Base-by-base conservation (phyloP, 1,140 invertebrate genomes). In the Ostrea denselamellosa region DNA sequence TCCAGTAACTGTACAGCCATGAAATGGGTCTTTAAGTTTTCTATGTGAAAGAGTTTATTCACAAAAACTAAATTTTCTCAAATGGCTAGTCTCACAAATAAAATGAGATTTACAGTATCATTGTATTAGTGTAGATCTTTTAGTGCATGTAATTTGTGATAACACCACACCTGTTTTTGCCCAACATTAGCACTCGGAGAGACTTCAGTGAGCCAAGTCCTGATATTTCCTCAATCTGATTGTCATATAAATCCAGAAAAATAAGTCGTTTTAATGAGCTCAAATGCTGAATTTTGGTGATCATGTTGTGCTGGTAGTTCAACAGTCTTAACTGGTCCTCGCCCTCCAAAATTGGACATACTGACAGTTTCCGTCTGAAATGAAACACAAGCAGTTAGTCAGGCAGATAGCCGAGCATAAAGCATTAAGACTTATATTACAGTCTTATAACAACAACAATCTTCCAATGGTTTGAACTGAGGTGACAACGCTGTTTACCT, bases 241-340 rank as follows among this genome's bases (percentile, higher is more conserved):
- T 99, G 94, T 98, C 97, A 94, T 98, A 99, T 5, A 99, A 95
- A 94, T 99, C 98, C 77, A 99, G 96, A 93, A 98, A 98, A 51
- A 99, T 98, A 68, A 98, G 95, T 94, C 97, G 96, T 53, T 96
- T 96, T 86, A 98, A 96, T 87, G 88, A 91, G 52, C 91, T 93
- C 28, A 96, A 94, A 84, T 96, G 96, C 89, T 97, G 96, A 85
- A 98, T 96, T 89, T 96, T 96, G 86, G 96, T 97, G 86, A 99
- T 97, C 88, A 97, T 96, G 95, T 99, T 99, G 93, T 98, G 98
- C 93, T 98, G 98, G 52, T 98, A 96, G 58, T 98, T 98, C 77
- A 99, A 95, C 71, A 99, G 95, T 51, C 97, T 96, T 51, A 98
- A 95, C 91, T 97, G 96, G 25, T 97, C 96, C 91, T 98, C 98